Conservation (phyloP, 1,140 invertebrate genomes). For the Conus betulinus region DNA sequence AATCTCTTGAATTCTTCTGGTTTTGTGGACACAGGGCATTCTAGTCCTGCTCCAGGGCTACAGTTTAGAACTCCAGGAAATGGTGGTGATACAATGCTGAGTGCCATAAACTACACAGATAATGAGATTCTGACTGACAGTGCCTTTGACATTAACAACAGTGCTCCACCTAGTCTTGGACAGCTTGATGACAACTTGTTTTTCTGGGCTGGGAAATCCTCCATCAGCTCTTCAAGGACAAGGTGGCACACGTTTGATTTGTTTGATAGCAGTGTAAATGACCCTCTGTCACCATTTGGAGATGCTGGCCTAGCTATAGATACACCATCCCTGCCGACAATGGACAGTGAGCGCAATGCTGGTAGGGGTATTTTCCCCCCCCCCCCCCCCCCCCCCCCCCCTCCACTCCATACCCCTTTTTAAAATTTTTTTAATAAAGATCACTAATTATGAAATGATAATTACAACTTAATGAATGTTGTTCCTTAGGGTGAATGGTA, state of each 20-base stretch:
- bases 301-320: conserved; percentile 81
- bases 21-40: conserved; percentile 67
- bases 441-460: no score
- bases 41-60: conserved; percentile 64
- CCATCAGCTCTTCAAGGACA: conserved; percentile 60
- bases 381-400: no score
- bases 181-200: conserved; percentile 72
- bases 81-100: conserved; percentile 75
- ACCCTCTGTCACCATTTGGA: conserved; percentile 75
- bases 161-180: conserved; percentile 57
- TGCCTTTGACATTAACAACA: conserved; percentile 71
- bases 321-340: conserved; percentile 31
- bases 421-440: no score
- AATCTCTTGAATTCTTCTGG: conserved; percentile 63
- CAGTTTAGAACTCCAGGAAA: conserved; percentile 60
- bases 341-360: conserved; percentile 32
- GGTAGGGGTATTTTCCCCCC: conserved; percentile 2
- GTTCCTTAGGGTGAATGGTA: no score
- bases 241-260: conserved; percentile 79
- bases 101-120: conserved; percentile 75
- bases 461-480: no score
- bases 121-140: conserved; percentile 73
- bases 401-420: no score
- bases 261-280: conserved; percentile 82
- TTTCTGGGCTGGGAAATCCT: conserved; percentile 63